Conservation (phyloP, 1,140 invertebrate species). For the Oryzaephilus surinamensis region DNA sequence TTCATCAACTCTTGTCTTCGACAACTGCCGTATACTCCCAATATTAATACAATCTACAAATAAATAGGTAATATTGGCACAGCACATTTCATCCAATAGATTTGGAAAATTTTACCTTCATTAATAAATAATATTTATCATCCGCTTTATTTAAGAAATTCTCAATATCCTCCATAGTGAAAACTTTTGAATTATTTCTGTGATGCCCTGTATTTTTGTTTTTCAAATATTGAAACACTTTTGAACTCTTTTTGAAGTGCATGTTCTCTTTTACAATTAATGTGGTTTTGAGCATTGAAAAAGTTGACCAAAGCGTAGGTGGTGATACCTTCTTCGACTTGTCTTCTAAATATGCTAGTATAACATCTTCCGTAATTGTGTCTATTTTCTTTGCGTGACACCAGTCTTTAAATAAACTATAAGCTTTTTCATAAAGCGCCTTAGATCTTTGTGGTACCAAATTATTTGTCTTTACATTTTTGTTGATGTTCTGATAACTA, state of each 20-base stretch:
- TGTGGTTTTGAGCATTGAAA: slow-evolving; percentile 2
- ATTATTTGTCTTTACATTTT: no score
- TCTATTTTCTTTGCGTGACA: not conserved
- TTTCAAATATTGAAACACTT: slow-evolving; percentile 1
- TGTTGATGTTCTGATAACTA: no score
- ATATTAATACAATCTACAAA: no score
- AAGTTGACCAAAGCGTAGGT: slow-evolving; percentile 2
- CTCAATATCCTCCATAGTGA: no score
- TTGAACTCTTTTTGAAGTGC: not conserved
- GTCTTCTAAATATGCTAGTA: slow-evolving; percentile 6
- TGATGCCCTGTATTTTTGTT: not conserved
- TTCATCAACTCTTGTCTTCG: no score
- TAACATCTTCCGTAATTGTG: not conserved
- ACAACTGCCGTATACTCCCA: no score
- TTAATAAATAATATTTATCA: no score
- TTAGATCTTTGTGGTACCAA: no score
- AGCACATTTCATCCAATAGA: no score
- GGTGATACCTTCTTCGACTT: not conserved
- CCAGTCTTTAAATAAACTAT: not conserved
- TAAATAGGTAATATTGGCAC: no score
- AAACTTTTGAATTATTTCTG: not conserved
- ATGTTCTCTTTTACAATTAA: slow-evolving; percentile 6
- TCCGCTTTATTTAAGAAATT: no score
- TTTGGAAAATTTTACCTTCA: not conserved
- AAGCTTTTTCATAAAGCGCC: not conserved